These are phyloP conservation scores for Struthio camelus DNA, from an alignment of 2,113 vertebrate species.

Conservation along the genomic window DNA sequence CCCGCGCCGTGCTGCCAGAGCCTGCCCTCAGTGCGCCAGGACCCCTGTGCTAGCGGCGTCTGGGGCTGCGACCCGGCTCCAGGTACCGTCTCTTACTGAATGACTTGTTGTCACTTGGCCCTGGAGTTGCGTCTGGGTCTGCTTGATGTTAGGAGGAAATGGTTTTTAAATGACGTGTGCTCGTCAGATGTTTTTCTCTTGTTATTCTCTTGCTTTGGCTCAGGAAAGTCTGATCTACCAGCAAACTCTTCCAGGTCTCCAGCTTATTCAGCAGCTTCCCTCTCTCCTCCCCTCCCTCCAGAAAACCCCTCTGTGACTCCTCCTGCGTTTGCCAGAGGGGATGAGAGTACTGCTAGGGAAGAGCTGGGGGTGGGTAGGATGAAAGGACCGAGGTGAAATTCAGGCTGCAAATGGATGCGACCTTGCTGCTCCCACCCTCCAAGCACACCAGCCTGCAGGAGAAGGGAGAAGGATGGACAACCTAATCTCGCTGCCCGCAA, in stretches of 20 bases:
- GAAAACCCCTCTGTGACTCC: not conserved
- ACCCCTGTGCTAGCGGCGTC: not conserved
- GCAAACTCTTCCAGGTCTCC: conserved; percentile 45
- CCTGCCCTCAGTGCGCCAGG: too few species aligned
- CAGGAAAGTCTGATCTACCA: conserved; percentile 46
- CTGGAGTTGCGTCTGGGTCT: not conserved
- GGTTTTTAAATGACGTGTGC: conserved; percentile 53
- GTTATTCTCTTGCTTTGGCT: conserved; percentile 61
- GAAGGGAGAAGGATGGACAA: not conserved
- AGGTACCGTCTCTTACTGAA: not conserved
- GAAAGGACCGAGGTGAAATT: not conserved
- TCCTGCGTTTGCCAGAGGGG: not conserved
- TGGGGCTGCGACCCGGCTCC: not conserved
- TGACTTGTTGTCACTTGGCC: not conserved
- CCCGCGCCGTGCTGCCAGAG: not conserved
- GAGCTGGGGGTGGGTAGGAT: not conserved
- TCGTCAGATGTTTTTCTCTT: conserved; percentile 72
- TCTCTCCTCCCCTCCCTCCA: not conserved
- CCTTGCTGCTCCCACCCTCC: not conserved
- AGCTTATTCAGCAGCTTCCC: conserved; percentile 51
- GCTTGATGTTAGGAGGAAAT: conserved; percentile 60
- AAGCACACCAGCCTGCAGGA: not conserved
- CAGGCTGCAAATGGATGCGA: not conserved
- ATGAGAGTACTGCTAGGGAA: not conserved
- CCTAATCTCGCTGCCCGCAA: not conserved